A percentile compares a stretch with the other conserved stretches of the same genome.
Conservation (phyloP, 2,113 vertebrate species). For the Antigone vipio region DNA sequence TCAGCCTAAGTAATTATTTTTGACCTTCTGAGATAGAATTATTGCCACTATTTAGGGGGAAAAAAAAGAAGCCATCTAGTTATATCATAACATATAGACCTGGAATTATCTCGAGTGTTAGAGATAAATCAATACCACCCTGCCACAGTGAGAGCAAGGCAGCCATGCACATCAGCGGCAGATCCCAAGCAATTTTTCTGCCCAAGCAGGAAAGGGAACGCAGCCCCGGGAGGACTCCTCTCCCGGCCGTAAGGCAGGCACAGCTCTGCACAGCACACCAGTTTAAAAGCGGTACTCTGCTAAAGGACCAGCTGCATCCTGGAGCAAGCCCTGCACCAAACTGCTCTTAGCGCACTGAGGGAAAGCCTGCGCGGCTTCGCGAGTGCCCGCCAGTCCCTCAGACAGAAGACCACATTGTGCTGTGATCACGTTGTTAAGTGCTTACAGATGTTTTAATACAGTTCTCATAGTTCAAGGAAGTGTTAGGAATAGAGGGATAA, state of each 20-base stretch:
- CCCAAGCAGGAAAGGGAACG: background rate
- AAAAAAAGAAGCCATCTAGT: background rate
- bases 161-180: background rate
- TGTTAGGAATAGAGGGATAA: background rate
- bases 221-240: background rate
- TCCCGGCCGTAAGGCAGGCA: fast-evolving
- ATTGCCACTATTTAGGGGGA: background rate
- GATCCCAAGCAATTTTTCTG: background rate
- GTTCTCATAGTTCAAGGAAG: background rate
- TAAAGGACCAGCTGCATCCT: background rate
- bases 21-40: background rate
- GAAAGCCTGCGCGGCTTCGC: fast-evolving
- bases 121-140: background rate
- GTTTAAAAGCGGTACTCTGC: background rate
- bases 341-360: background rate
- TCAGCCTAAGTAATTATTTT: background rate
- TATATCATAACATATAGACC: background rate
- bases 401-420: background rate
- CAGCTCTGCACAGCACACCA: background rate
- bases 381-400: background rate
- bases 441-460: slow-evolving; percentile 1
- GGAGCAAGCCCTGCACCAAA: background rate
- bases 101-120: background rate
- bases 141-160: background rate
- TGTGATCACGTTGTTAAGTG: background rate